These are phyloP conservation scores for Apodemus speciosus DNA, from an alignment of 2,113 vertebrate genomes.

Conservation along the genomic window DNA sequence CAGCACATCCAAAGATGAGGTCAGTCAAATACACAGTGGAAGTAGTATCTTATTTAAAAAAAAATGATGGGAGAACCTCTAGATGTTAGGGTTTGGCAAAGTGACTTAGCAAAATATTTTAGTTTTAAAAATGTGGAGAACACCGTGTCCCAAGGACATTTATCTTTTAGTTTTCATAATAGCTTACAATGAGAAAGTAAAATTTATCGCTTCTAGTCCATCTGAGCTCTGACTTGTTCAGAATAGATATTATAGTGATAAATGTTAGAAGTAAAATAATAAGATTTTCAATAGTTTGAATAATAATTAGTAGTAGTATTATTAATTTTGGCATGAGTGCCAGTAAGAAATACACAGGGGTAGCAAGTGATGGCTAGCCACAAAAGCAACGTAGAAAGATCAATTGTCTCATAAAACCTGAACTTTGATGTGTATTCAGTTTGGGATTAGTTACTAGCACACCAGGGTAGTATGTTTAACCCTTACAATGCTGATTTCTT, in stretches of 20 bases:
- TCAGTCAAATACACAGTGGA: constrained; percentile 40
- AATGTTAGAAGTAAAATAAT: not conserved
- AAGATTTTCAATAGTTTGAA: not conserved
- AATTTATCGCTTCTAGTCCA: constrained; percentile 10
- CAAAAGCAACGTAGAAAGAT: not conserved
- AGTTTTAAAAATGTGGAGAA: constrained; percentile 49
- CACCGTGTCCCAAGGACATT: constrained; percentile 35
- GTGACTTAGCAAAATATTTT: constrained; percentile 67
- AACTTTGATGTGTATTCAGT: not conserved
- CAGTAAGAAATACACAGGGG: not conserved
- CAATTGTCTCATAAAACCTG: constrained; percentile 1
- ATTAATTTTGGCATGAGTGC: not conserved
- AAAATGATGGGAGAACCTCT: constrained; percentile 13
- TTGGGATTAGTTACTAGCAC: not conserved
- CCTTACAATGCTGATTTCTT: not conserved
- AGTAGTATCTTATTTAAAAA: constrained; percentile 61
- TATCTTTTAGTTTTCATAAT: constrained; percentile 43
- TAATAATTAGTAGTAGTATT: not conserved
- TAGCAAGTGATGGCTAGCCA: not conserved
- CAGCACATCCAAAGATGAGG: constrained; percentile 54
- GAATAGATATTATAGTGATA: not conserved
- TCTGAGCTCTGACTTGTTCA: not conserved
- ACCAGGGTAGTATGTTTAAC: not conserved
- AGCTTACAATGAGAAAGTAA: constrained; percentile 37
- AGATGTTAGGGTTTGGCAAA: constrained; percentile 71